A percentile compares a stretch with the other conserved stretches of the same genome.
Evolutionary conservation across 1,140 invertebrate genomes (phyloP).

Genomic region (Amphibalanus amphitrite): DNA sequence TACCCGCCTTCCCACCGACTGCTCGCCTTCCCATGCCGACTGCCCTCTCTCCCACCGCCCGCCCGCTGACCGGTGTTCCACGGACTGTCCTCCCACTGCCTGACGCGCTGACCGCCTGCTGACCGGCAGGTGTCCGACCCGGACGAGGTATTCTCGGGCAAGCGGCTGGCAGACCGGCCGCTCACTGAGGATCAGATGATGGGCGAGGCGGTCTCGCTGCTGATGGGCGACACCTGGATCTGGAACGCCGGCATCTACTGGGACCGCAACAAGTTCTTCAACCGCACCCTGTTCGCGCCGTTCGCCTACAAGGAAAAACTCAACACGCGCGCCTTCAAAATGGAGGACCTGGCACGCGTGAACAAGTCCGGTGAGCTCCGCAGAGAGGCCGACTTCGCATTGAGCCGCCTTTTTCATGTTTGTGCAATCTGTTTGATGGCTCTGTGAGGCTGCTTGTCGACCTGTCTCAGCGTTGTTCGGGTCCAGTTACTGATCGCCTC

Average conservation of each 20-base stretch:
- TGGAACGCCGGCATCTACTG: constrained; percentile 84
- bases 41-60: no score
- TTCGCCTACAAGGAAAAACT: constrained; percentile 74
- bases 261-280: constrained; percentile 83
- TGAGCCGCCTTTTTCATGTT: no score
- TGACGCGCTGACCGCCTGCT: no score
- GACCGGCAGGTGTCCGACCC: constrained; percentile 87
- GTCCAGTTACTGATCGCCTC: no score
- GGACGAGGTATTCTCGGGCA: constrained; percentile 83
- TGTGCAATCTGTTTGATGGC: no score
- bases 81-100: no score
- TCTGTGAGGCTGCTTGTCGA: no score
- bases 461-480: no score
- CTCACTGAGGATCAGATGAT: constrained; percentile 88
- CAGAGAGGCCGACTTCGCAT: no score
- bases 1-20: no score
- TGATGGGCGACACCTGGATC: constrained; percentile 75
- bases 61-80: no score
- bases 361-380: neutral
- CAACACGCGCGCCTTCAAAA: constrained; percentile 46
- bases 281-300: constrained; percentile 80
- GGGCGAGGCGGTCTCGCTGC: constrained; percentile 72
- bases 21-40: no score
- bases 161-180: constrained; percentile 64
- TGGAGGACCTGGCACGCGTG: constrained; percentile 50